A percentile compares a stretch with the other conserved stretches of the same genome.
Evolutionary conservation across 2,113 vertebrate species (phyloP).

Genomic region (Melanocharis versteri): DNA sequence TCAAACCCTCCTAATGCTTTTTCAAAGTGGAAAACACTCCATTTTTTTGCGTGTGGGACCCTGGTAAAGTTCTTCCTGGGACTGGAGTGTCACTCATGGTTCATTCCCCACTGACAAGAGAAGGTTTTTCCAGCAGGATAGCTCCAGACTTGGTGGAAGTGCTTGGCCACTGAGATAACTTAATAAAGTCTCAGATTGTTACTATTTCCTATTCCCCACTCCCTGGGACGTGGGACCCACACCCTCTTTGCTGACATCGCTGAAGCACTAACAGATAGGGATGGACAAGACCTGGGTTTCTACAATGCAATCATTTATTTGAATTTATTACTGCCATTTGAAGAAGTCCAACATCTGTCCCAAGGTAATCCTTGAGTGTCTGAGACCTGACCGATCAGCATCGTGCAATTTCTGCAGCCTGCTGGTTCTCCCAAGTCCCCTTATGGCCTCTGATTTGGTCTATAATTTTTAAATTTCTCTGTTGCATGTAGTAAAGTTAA

Average conservation of each 20-base stretch:
- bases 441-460: not conserved
- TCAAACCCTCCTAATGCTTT: not conserved
- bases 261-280: not conserved
- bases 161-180: not conserved
- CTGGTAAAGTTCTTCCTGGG: not conserved
- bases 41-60: not conserved
- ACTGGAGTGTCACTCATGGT: not conserved
- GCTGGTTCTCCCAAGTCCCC: not conserved
- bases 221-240: not conserved
- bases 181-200: not conserved
- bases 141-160: not conserved
- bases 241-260: not conserved
- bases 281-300: not conserved
- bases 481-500: conserved; percentile 52
- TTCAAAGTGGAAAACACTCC: not conserved
- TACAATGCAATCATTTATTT: not conserved
- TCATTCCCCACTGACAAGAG: not conserved
- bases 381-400: not conserved
- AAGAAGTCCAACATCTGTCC: not conserved
- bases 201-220: not conserved
- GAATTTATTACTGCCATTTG: not conserved
- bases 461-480: conserved; percentile 47
- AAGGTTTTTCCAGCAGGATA: not conserved
- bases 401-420: not conserved
- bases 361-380: not conserved